phyloP scores from a whole-genome alignment of 2,797 vertebrate species.

The Bucorvus abyssinicus region DNA sequence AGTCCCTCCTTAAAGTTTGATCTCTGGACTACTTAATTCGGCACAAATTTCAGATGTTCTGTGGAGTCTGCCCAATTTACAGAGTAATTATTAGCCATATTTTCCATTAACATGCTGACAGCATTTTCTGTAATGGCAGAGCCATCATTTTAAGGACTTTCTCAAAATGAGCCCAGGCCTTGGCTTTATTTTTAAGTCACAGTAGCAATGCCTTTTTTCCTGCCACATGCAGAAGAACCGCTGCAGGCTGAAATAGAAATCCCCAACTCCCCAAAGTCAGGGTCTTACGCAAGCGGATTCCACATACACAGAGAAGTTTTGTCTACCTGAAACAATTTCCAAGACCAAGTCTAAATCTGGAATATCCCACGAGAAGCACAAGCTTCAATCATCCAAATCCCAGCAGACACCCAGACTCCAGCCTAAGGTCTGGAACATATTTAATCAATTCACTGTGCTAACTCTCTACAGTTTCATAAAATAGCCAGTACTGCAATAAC shows the following conservation, averaged over 20 bases:
- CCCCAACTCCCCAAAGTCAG: constrained; percentile 3
- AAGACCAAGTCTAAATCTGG: constrained; percentile 24
- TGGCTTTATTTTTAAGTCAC: neutral
- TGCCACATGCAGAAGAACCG: neutral
- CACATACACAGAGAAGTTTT: neutral
- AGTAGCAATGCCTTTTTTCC: neutral
- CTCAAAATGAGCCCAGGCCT: neutral
- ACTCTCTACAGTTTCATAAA: constrained; percentile 46
- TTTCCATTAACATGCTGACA: neutral
- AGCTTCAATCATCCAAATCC: constrained; percentile 50
- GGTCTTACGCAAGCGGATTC: neutral
- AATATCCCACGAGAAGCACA: constrained; percentile 39
- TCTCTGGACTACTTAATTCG: constrained; percentile 23
- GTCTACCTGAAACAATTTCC: constrained; percentile 47
- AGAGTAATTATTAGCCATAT: neutral
- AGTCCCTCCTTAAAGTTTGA: neutral
- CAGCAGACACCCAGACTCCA: constrained; percentile 19
- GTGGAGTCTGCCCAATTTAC: neutral
- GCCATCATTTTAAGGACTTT: neutral
- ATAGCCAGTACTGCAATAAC: constrained; percentile 48
- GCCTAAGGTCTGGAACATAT: constrained; percentile 50
- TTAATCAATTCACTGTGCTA: constrained; percentile 50
- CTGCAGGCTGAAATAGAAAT: neutral
- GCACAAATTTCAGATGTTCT: constrained; percentile 16
- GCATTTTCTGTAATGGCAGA: neutral